phyloP scores from a whole-genome alignment of 2,888 invertebrate genomes.

The Thera obeliscata region DNA sequence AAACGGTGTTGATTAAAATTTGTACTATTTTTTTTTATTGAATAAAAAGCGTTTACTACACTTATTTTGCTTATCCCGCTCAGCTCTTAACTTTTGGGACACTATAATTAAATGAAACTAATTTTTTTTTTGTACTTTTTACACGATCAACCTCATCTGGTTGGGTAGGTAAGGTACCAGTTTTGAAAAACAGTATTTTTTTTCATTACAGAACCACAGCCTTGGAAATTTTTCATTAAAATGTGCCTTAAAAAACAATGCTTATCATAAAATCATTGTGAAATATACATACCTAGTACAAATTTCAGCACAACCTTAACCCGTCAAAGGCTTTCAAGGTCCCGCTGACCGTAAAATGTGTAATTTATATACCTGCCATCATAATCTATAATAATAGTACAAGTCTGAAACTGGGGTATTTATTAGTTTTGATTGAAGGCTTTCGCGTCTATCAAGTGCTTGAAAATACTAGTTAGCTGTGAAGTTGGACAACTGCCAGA shows the following conservation, averaged over 20 bases:
- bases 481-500: conserved; percentile 21
- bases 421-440: conserved; percentile 36
- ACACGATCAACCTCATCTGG: no score
- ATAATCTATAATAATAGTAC: conserved; percentile 35
- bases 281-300: neutral
- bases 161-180: no score
- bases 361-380: conserved; percentile 37
- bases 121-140: no score
- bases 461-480: conserved; percentile 5
- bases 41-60: no score
- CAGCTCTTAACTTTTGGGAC: no score
- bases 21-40: no score
- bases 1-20: no score
- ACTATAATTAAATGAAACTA: no score
- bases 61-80: no score
- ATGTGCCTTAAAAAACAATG: neutral
- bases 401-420: conserved; percentile 30
- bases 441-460: conserved; percentile 25
- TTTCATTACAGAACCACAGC: no score
- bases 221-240: neutral
- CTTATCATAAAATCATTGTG: neutral
- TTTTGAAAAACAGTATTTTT: no score
- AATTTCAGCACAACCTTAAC: conserved; percentile 23
- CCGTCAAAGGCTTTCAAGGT: conserved; percentile 34
- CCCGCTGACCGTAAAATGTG: conserved; percentile 31